Evolutionary conservation across 1,140 invertebrate species (phyloP).

Genomic region (Manduca sexta): DNA sequence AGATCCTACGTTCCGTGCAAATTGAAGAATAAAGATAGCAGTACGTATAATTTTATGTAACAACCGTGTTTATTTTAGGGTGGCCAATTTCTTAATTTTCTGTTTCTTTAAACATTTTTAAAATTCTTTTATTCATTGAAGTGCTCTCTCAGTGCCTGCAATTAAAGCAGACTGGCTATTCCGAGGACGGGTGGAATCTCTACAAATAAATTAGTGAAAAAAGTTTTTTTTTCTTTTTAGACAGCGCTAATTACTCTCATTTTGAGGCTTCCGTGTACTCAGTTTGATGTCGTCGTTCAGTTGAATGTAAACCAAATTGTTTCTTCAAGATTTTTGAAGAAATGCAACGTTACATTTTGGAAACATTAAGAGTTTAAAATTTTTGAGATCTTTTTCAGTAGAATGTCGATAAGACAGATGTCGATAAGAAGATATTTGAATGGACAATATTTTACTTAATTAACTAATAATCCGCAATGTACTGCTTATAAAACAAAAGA

Average conservation of each 20-base stretch:
- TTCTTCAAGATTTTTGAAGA: no score
- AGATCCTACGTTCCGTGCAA: no score
- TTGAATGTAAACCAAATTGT: no score
- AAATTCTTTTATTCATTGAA: constrained; percentile 15
- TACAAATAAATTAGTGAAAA: constrained; percentile 17
- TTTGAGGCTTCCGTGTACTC: constrained; percentile 6
- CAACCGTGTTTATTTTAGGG: constrained; percentile 10
- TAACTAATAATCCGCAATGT: no score
- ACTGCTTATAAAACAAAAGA: no score
- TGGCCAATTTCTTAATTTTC: constrained; percentile 15
- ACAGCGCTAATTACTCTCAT: constrained; percentile 15
- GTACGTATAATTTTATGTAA: neutral
- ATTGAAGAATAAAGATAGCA: no score
- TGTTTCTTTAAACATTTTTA: constrained; percentile 11
- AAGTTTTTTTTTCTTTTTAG: constrained; percentile 17
- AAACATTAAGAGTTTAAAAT: no score
- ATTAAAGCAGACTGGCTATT: constrained; percentile 22
- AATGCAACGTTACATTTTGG: no score
- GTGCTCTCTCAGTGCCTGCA: constrained; percentile 10
- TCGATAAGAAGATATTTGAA: no score
- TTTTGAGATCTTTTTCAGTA: no score
- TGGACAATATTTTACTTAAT: no score
- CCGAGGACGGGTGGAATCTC: constrained; percentile 9
- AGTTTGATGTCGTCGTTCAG: constrained; percentile 1
- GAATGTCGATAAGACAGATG: no score